Conservation (phyloP, 1,140 invertebrate genomes). For the Fopius arisanus region DNA sequence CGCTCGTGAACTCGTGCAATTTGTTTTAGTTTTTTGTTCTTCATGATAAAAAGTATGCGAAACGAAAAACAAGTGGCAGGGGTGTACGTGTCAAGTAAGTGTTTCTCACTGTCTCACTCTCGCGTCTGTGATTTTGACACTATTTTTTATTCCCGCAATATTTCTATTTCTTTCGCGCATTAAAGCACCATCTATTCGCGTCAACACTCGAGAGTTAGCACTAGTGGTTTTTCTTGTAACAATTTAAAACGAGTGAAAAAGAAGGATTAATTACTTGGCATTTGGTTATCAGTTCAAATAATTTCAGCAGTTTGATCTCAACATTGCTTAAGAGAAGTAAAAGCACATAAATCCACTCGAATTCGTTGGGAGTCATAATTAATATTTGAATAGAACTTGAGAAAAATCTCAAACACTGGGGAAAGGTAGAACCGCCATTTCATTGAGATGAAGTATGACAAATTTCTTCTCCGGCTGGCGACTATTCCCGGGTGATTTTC, state of each 20-base stretch:
- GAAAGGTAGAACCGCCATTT: not conserved
- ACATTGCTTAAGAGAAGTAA: no score
- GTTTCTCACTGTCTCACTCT: not conserved
- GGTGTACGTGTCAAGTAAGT: not conserved
- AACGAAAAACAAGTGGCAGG: not conserved
- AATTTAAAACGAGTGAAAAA: not conserved
- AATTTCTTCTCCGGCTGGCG: not conserved
- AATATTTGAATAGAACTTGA: not conserved
- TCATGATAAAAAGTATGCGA: not conserved
- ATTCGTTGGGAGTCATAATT: not conserved
- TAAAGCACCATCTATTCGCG: not conserved
- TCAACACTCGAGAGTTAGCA: not conserved
- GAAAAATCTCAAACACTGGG: not conserved
- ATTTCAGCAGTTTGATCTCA: no score
- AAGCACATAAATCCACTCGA: not conserved
- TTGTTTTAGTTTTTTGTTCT: not conserved
- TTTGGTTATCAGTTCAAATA: not conserved
- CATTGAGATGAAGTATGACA: not conserved
- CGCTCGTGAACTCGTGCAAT: not conserved
- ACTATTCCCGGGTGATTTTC: constrained; percentile 14
- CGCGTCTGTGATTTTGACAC: not conserved
- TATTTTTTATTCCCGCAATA: not conserved
- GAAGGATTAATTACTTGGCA: not conserved
- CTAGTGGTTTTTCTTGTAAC: not conserved
- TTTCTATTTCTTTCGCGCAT: not conserved